A percentile compares a stretch with the other conserved stretches of the same genome.
These are phyloP conservation scores for Junonia oenone DNA, from an alignment of 2,888 invertebrate genomes.

Conservation along the genomic window DNA sequence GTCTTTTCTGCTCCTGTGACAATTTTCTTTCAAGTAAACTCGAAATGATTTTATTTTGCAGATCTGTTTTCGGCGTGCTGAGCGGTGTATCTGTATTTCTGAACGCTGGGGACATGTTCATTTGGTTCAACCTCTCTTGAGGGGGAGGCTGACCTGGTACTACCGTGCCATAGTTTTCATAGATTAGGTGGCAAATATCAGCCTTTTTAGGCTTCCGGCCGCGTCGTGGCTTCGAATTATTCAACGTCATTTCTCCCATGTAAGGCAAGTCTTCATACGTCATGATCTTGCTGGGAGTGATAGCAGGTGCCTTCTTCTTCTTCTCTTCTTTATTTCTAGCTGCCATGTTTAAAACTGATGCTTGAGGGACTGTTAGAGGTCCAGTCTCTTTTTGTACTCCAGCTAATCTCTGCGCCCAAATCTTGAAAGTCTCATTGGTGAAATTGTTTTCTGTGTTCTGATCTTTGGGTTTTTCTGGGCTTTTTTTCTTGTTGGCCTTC, in stretches of 20 bases:
- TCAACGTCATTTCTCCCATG: conserved; percentile 95
- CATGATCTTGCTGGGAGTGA: conserved; percentile 74
- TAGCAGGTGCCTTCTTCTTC: conserved; percentile 60
- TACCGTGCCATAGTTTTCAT: conserved; percentile 94
- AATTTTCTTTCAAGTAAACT: conserved; percentile 84
- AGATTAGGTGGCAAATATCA: conserved; percentile 93
- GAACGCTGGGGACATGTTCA: conserved; percentile 44
- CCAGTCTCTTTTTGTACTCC: conserved; percentile 83
- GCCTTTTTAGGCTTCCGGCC: conserved; percentile 95
- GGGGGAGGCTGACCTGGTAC: conserved; percentile 86
- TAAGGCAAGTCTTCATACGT: conserved; percentile 92
- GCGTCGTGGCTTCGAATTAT: conserved; percentile 91
- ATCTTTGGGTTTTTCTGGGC: conserved; percentile 60
- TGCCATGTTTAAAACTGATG: conserved; percentile 43
- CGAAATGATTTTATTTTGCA: conserved; percentile 84
- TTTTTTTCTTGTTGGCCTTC: conserved; percentile 63
- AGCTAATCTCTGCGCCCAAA: conserved; percentile 87
- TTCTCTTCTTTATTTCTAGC: conserved; percentile 55
- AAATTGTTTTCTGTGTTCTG: conserved; percentile 57
- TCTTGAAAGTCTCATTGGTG: conserved; percentile 84
- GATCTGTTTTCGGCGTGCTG: conserved; percentile 78
- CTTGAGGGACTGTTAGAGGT: conserved; percentile 45
- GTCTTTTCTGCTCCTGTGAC: conserved; percentile 82
- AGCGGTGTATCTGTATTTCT: conserved; percentile 41
- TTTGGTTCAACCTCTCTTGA: conserved; percentile 59